Base-by-base conservation (phyloP, 2,797 vertebrate genomes). In the Allenopithecus nigroviridis region DNA sequence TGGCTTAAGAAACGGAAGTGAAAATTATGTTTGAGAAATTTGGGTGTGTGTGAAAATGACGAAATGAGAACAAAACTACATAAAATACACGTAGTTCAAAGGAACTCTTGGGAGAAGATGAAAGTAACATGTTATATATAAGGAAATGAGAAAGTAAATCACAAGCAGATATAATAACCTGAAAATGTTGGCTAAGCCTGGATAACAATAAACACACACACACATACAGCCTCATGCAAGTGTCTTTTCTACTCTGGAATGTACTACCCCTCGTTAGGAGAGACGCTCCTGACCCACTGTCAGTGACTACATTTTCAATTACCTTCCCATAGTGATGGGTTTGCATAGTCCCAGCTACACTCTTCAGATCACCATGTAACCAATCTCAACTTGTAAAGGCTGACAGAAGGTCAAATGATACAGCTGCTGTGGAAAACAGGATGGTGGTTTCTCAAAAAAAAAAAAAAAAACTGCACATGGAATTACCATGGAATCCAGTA, bases 11-110 rank as follows among this genome's bases (percentile, higher is more conserved):
- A 81, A 89, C 3, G 64, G 30, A 93, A 91, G 39, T 92, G 79
- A 93, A 94, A 92, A 68, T 72, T 64, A n/a, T 55, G 28, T 80
- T 94, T 96, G 59, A 91, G 80, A 57, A 97, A 81, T 61, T 91
- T 14, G 28, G 89, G n/a, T 53, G 26, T 28, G 22, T 10, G 1
- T 57, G 26, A 94, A 96, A 95, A 92, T 59, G 87, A 30, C 41
- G 21, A 92, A 55, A 46, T 39, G n/a, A 95, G 55, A 80, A 78
- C 3, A 85, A 85, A 95, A 87, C 26, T 84, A 53, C 0, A 0
- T 7, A 46, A 88, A 81, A 84, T 64, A 33, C 2, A 22, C 2
- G 0, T 33, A 41, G 7, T 59, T 24, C 84, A 68, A 89, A 91
- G 46, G 92, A 89, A 84, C 33, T 61, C n/a, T 36, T 24, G 0